Percentiles rank a stretch among this genome's conserved stretches.
These are phyloP conservation scores for Cheilosia grossa DNA, from an alignment of 2,888 invertebrate species.

Conservation along the genomic window DNA sequence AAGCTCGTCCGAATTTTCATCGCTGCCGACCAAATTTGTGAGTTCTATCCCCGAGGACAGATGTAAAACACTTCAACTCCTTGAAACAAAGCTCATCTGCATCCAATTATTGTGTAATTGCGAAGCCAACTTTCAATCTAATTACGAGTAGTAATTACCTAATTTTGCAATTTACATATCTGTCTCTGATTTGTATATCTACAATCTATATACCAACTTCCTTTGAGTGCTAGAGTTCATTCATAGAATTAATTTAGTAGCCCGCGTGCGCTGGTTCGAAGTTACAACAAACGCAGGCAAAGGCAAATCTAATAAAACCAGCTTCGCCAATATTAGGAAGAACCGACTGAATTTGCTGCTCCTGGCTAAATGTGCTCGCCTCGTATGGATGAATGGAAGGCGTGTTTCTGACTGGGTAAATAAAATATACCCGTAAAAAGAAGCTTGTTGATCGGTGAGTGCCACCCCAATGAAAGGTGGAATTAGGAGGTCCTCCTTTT, in stretches of 20 bases:
- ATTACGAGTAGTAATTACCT: conserved; percentile 31
- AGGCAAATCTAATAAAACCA: conserved; percentile 39
- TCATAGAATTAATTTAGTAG: conserved; percentile 19
- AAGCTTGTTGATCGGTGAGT: conserved; percentile 1
- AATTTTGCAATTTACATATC: conserved; percentile 20
- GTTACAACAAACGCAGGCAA: conserved; percentile 18
- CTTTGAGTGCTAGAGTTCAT: conserved; percentile 9
- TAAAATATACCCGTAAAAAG: not conserved
- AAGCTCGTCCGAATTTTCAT: too few relatives aligned
- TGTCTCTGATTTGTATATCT: conserved; percentile 17
- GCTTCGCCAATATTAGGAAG: not conserved
- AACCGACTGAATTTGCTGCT: conserved; percentile 29
- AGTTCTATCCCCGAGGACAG: too few relatives aligned
- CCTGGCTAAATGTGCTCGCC: not conserved
- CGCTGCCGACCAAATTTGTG: too few relatives aligned
- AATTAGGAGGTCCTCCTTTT: not conserved
- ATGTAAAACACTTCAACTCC: too few relatives aligned
- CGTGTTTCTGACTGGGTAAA: not conserved
- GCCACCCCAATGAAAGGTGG: not conserved
- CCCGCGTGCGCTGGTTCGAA: conserved; percentile 9
- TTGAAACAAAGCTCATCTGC: not conserved
- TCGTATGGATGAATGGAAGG: conserved; percentile 9
- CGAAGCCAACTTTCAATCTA: conserved; percentile 13
- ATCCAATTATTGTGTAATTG: conserved; percentile 12
- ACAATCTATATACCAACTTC: not conserved